Conservation (phyloP, 1,140 invertebrate species). For the Ceratosolen solmsi region DNA sequence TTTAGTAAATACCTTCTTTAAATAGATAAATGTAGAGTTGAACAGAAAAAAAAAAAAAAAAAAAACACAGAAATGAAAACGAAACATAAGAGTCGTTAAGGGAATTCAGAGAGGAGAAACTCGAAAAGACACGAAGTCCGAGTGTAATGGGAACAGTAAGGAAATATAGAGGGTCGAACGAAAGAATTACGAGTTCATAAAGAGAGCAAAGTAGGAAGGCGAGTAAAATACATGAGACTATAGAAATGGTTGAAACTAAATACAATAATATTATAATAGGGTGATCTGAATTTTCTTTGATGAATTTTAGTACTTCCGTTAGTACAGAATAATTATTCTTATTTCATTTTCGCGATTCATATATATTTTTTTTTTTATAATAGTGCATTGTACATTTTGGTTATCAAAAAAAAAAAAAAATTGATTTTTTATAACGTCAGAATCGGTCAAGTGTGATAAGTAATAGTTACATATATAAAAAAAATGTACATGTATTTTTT, state of each 20-base stretch:
- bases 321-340: too few relatives aligned
- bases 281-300: too few relatives aligned
- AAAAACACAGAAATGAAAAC: slow-evolving; percentile 37
- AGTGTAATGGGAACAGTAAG: slow-evolving; percentile 30
- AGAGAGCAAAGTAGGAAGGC: background rate
- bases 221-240: background rate
- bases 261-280: background rate
- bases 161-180: slow-evolving; percentile 24
- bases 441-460: too few relatives aligned
- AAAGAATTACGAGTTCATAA: slow-evolving; percentile 39
- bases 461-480: too few relatives aligned
- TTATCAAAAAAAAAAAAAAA: too few relatives aligned
- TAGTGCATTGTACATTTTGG: too few relatives aligned
- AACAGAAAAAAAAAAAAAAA: too few relatives aligned
- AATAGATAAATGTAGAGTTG: slow-evolving; percentile 22
- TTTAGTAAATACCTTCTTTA: slow-evolving; percentile 8
- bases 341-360: too few relatives aligned
- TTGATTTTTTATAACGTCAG: too few relatives aligned
- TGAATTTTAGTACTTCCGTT: background rate
- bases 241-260: background rate
- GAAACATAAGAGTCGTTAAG: slow-evolving; percentile 49
- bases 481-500: too few relatives aligned
- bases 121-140: slow-evolving; percentile 28
- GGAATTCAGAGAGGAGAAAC: slow-evolving; percentile 26
- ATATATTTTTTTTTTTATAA: too few relatives aligned